These are phyloP conservation scores for Gambelia wislizenii DNA, from an alignment of 2,797 vertebrate genomes.

Conservation along the genomic window DNA sequence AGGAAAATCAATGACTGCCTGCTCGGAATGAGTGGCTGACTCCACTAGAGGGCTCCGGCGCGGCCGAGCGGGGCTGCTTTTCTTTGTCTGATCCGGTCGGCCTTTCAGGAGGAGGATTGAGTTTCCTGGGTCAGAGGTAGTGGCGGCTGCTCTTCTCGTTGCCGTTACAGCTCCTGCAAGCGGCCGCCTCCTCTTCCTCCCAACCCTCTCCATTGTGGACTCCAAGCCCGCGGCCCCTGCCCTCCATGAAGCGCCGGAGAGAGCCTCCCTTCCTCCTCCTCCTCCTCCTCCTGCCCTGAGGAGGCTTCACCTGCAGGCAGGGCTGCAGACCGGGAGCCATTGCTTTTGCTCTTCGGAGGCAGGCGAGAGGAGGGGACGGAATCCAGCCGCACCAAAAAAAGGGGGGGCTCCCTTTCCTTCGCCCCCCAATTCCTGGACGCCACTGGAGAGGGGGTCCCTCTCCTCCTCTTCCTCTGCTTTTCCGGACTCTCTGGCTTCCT, in stretches of 20 bases:
- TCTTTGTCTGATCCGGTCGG: slow-evolving; percentile 35
- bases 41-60: slow-evolving; percentile 34
- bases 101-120: slow-evolving; percentile 10
- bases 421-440: background rate
- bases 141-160: background rate
- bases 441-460: background rate
- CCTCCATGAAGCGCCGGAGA: background rate
- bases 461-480: background rate
- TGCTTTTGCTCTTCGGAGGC: too few species aligned
- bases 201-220: background rate
- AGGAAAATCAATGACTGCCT: too few species aligned
- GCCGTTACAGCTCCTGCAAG: background rate
- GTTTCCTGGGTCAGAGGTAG: slow-evolving; percentile 52
- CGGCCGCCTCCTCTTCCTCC: background rate
- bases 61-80: background rate
- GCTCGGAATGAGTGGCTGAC: too few species aligned
- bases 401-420: background rate
- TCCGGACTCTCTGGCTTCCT: background rate
- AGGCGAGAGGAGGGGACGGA: too few species aligned
- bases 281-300: too few species aligned
- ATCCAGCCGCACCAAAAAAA: slow-evolving; percentile 1
- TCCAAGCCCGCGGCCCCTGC: background rate
- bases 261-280: too few species aligned
- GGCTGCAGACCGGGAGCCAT: too few species aligned
- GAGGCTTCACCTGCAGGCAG: too few species aligned